These are phyloP conservation scores for Yasuhikotakia modesta DNA, from an alignment of 2,797 vertebrate species.

Conservation along the genomic window DNA sequence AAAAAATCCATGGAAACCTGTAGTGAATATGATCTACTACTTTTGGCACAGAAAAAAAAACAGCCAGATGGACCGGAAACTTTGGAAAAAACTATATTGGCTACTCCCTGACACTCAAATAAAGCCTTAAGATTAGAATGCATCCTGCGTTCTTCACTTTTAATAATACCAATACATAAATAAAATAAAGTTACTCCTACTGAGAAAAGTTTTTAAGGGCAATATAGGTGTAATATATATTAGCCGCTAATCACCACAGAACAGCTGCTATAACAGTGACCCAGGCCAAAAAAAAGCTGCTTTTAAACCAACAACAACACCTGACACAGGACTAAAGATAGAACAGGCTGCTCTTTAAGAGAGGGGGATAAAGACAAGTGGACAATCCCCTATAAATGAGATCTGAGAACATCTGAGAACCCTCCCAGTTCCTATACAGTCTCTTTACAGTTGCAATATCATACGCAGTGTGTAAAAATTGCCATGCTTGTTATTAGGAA, in stretches of 20 bases:
- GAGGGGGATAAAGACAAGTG: conserved; percentile 12
- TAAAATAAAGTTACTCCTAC: conserved; percentile 18
- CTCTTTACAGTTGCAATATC: conserved; percentile 54
- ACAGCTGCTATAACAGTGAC: conserved; percentile 66
- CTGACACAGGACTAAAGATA: conserved; percentile 73
- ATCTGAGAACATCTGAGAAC: conserved; percentile 6
- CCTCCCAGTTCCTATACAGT: conserved; percentile 38
- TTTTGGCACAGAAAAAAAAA: conserved; percentile 4
- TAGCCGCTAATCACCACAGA: conserved; percentile 64
- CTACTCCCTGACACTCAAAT: not conserved
- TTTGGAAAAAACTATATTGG: not conserved
- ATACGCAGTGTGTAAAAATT: conserved; percentile 52
- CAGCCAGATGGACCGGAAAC: not conserved
- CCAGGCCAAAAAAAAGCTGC: conserved; percentile 64
- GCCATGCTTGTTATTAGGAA: conserved; percentile 64
- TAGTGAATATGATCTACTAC: conserved; percentile 1
- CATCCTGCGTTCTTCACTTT: not conserved
- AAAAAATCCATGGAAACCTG: not conserved
- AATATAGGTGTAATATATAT: conserved; percentile 61
- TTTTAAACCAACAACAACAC: conserved; percentile 70
- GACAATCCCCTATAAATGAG: conserved; percentile 22
- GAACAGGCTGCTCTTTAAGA: conserved; percentile 69
- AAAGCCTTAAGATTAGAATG: conserved; percentile 14
- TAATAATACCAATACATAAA: not conserved
- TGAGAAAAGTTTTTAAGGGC: conserved; percentile 37